These are phyloP conservation scores for Yasuhikotakia modesta DNA, from an alignment of 2,797 vertebrate genomes.

Conservation along the genomic window DNA sequence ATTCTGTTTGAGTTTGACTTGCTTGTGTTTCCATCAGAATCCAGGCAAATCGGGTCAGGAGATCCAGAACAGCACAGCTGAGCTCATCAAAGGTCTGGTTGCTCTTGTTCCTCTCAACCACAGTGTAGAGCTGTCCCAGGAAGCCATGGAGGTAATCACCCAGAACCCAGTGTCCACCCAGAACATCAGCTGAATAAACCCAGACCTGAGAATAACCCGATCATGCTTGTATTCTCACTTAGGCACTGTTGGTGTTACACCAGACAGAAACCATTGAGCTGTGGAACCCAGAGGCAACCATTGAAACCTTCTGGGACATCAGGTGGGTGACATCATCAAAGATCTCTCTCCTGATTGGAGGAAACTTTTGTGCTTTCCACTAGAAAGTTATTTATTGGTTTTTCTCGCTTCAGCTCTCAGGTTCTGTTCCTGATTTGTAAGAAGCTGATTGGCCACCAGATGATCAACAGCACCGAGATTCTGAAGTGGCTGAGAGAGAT, in stretches of 20 bases:
- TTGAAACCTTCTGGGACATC: conserved; percentile 98
- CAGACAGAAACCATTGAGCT: conserved; percentile 96
- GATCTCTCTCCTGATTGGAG: no score
- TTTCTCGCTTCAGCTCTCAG: conserved; percentile 86
- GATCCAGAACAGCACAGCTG: conserved; percentile 93
- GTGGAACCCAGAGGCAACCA: conserved; percentile 95
- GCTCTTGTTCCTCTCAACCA: conserved; percentile 90
- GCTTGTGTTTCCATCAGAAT: conserved; percentile 74
- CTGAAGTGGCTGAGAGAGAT: conserved; percentile 98
- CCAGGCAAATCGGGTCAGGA: conserved; percentile 92
- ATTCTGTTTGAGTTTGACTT: conserved; percentile 18
- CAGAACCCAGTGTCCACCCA: no score
- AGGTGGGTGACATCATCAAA: conserved; percentile 75
- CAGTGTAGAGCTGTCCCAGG: conserved; percentile 94
- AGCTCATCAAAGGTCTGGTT: conserved; percentile 92
- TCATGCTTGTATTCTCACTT: conserved; percentile 8
- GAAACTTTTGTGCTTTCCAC: no score
- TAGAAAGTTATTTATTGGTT: no score
- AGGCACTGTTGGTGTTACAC: conserved; percentile 96
- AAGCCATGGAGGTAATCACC: conserved; percentile 94
- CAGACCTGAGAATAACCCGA: neutral
- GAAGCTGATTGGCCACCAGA: conserved; percentile 91
- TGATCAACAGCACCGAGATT: conserved; percentile 96
- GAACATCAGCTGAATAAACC: neutral
- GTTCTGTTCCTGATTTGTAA: conserved; percentile 95